These are phyloP conservation scores for Microplitis demolitor DNA, from an alignment of 1,140 invertebrate species.

Conservation along the genomic window DNA sequence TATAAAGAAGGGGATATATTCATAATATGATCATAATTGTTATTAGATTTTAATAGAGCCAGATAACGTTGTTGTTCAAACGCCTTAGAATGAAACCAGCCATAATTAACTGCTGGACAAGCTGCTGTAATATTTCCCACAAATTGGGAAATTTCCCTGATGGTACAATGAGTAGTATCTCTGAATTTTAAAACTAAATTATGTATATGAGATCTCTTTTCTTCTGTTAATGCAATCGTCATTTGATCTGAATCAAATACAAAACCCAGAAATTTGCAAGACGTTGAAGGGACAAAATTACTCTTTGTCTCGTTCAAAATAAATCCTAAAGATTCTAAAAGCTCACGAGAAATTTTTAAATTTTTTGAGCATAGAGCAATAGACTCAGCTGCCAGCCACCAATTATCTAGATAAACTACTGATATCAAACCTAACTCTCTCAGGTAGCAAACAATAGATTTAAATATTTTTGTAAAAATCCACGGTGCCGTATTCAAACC, in stretches of 20 bases:
- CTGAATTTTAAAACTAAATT: slow-evolving; percentile 5
- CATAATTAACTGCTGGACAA: slow-evolving; percentile 35
- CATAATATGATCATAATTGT: slow-evolving; percentile 28
- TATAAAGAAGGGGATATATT: not conserved
- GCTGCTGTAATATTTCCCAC: slow-evolving; percentile 31
- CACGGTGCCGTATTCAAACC: slow-evolving; percentile 27
- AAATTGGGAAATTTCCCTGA: slow-evolving; percentile 36
- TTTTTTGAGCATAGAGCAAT: slow-evolving; percentile 16
- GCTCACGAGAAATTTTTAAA: slow-evolving; percentile 4
- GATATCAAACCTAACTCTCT: slow-evolving; percentile 21
- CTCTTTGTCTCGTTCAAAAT: slow-evolving; percentile 31
- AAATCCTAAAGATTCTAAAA: slow-evolving; percentile 38
- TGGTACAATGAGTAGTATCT: slow-evolving; percentile 17
- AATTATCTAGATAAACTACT: slow-evolving; percentile 32
- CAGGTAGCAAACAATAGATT: slow-evolving; percentile 30
- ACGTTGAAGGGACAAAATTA: slow-evolving; percentile 15
- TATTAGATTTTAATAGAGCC: slow-evolving; percentile 14
- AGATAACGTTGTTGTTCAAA: slow-evolving; percentile 32
- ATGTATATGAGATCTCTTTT: slow-evolving; percentile 25
- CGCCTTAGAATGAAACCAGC: slow-evolving; percentile 33
- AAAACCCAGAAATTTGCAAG: slow-evolving; percentile 38
- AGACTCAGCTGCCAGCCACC: slow-evolving; percentile 16
- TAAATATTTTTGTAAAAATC: slow-evolving; percentile 34
- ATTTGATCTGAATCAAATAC: slow-evolving; percentile 29
- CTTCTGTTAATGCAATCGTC: slow-evolving; percentile 27